A percentile compares a stretch with the other conserved stretches of the same genome.
Conservation (phyloP, 1,140 invertebrate genomes). For the Bombus huntii region DNA sequence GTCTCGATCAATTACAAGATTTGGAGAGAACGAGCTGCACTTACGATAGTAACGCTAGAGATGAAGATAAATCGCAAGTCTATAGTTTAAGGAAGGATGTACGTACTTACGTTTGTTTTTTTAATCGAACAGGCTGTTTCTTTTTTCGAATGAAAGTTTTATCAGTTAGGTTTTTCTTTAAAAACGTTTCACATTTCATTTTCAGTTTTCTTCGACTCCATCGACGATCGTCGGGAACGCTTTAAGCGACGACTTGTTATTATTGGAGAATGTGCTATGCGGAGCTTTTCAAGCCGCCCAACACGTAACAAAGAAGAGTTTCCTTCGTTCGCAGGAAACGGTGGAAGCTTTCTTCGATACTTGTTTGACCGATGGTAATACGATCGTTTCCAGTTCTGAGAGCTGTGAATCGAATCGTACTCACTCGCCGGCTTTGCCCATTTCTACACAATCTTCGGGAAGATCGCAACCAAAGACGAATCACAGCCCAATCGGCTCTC, state of each 20-base stretch:
- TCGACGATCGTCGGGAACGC: constrained; percentile 57
- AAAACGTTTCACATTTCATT: neutral
- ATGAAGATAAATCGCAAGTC: neutral
- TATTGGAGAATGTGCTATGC: constrained; percentile 60
- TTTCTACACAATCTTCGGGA: constrained; percentile 43
- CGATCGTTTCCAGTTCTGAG: constrained; percentile 56
- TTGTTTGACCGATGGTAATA: constrained; percentile 58
- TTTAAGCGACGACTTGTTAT: constrained; percentile 57
- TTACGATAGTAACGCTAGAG: no score
- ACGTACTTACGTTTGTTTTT: neutral
- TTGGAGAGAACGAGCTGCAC: neutral
- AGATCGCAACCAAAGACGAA: constrained; percentile 43
- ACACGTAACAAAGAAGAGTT: constrained; percentile 43
- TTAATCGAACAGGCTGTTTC: no score
- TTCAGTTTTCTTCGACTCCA: neutral
- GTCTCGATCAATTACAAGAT: constrained; percentile 61
- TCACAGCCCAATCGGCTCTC: constrained; percentile 63
- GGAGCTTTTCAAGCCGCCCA: constrained; percentile 65
- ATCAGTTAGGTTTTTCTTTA: neutral
- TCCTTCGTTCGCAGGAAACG: constrained; percentile 44
- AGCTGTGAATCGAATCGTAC: constrained; percentile 64
- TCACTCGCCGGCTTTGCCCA: constrained; percentile 58
- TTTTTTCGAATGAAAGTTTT: neutral
- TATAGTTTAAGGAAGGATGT: neutral
- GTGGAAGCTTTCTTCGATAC: constrained; percentile 62